Evolutionary conservation across 1,140 invertebrate genomes (phyloP).

Genomic region (Drosophila fuyamai): DNA sequence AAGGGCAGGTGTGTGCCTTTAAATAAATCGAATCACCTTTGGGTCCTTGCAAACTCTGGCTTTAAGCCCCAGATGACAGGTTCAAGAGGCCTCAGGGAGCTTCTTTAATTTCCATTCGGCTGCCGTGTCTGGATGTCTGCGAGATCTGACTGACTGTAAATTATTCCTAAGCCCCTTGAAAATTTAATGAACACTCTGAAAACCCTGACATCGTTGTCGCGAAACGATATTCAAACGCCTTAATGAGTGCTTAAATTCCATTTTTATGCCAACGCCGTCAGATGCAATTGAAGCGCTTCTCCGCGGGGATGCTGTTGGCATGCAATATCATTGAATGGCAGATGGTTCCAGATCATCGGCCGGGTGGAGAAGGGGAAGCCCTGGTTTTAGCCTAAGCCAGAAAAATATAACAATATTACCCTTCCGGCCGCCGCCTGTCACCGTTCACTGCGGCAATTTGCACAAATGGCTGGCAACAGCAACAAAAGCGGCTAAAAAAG

Average conservation of each 20-base stretch:
- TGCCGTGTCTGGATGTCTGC: neutral
- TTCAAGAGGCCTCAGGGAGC: neutral
- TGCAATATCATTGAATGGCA: constrained; percentile 41
- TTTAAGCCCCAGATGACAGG: constrained; percentile 33
- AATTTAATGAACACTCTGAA: constrained; percentile 51
- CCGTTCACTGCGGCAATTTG: constrained; percentile 67
- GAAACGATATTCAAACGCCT: constrained; percentile 73
- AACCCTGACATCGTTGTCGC: constrained; percentile 10
- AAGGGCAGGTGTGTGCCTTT: constrained; percentile 2
- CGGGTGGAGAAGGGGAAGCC: neutral
- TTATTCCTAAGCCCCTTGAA: constrained; percentile 32
- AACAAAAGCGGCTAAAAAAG: constrained; percentile 57
- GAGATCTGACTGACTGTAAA: constrained; percentile 31
- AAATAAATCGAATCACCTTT: constrained; percentile 28
- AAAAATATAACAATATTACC: constrained; percentile 32
- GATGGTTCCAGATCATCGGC: constrained; percentile 13
- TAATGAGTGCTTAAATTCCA: constrained; percentile 78
- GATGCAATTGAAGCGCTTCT: constrained; percentile 22
- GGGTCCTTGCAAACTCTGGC: neutral
- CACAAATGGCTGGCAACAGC: constrained; percentile 71
- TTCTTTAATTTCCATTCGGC: constrained; percentile 2
- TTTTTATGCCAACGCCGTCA: constrained; percentile 51
- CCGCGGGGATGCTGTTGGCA: neutral
- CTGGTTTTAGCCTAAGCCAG: neutral
- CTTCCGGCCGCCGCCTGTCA: constrained; percentile 4